Conservation (phyloP, 2,888 invertebrate genomes). For the Dugesia japonica region DNA sequence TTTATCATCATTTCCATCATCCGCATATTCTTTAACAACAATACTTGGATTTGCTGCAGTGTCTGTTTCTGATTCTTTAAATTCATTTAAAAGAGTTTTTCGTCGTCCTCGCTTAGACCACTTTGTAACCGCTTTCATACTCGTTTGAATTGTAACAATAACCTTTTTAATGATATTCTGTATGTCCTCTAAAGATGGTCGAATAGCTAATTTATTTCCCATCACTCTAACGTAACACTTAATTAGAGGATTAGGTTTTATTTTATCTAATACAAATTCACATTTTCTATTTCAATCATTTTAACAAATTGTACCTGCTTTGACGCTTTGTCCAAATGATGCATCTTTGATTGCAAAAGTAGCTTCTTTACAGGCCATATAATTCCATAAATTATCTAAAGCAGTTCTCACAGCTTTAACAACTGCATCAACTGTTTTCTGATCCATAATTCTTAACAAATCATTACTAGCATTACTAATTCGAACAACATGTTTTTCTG, state of each 20-base stretch:
- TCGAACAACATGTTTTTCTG: constrained; percentile 38
- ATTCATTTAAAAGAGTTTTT: neutral
- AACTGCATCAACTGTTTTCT: constrained; percentile 74
- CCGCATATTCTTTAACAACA: neutral
- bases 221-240: constrained; percentile 51
- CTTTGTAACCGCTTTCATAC: constrained; percentile 58
- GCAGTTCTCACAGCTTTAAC: constrained; percentile 68
- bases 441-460: constrained; percentile 73
- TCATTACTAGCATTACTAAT: constrained; percentile 65
- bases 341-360: neutral
- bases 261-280: too few species aligned
- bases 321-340: neutral
- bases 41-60: neutral
- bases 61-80: neutral
- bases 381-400: constrained; percentile 63
- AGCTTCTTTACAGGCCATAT: constrained; percentile 42
- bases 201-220: constrained; percentile 42
- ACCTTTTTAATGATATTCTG: constrained; percentile 56
- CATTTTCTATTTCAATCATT: too few species aligned
- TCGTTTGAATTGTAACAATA: constrained; percentile 58
- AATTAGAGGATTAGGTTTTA: constrained; percentile 55
- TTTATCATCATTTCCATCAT: neutral
- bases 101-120: constrained; percentile 61
- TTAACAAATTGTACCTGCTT: constrained; percentile 46
- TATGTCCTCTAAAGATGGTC: constrained; percentile 56